Percentiles rank a stretch among this genome's conserved stretches.
Evolutionary conservation across 2,888 invertebrate species (phyloP).

Genomic region (Horisme vitalbata): DNA sequence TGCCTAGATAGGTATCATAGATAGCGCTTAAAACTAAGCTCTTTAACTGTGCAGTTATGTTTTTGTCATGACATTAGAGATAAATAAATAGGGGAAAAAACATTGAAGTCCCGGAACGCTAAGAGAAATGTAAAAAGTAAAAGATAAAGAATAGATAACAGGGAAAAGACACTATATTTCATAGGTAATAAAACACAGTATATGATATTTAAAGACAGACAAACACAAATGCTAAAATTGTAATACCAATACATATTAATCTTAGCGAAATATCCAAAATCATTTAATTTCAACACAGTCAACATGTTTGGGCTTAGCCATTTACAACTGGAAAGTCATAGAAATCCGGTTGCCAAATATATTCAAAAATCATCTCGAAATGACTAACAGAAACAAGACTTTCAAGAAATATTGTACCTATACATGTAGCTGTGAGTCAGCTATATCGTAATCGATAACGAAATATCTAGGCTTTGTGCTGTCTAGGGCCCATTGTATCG

Average conservation of each 20-base stretch:
- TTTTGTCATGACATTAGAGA: too few species aligned
- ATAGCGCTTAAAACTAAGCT: too few species aligned
- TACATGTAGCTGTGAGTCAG: constrained; percentile 12
- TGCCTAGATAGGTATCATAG: too few species aligned
- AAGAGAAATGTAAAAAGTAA: too few species aligned
- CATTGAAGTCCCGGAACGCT: too few species aligned
- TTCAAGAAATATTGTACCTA: constrained; percentile 8
- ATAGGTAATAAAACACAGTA: too few species aligned
- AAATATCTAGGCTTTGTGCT: constrained; percentile 14
- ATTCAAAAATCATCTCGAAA: constrained; percentile 16
- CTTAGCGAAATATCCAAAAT: background rate
- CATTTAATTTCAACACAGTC: constrained; percentile 3
- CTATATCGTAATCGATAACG: constrained; percentile 5
- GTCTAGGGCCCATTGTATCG: constrained; percentile 14
- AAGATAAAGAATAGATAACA: too few species aligned
- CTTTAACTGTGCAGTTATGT: too few species aligned
- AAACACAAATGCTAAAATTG: too few species aligned
- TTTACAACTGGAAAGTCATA: constrained; percentile 7
- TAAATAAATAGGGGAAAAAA: too few species aligned
- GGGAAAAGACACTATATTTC: too few species aligned
- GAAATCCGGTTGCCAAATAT: constrained; percentile 14
- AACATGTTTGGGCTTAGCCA: constrained; percentile 8
- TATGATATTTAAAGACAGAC: too few species aligned
- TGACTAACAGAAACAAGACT: constrained; percentile 18
- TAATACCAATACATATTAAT: background rate